phyloP scores from a whole-genome alignment of 2,797 vertebrate genomes.

The Cyclura pinguis region DNA sequence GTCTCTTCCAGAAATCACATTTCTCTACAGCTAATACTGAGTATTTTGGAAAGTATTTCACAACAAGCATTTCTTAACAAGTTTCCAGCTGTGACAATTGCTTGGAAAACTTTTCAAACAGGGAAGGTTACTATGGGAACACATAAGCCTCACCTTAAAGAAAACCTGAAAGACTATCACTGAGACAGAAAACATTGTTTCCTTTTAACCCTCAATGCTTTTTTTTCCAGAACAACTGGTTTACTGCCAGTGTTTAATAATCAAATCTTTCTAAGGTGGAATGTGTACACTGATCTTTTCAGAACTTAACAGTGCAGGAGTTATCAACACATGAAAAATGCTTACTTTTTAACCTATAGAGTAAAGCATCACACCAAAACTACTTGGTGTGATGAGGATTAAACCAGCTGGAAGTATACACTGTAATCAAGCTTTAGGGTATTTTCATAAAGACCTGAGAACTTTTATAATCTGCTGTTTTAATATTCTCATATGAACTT shows the following conservation, averaged over 20 bases:
- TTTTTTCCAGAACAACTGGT: no score
- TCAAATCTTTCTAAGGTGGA: neutral
- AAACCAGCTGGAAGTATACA: neutral
- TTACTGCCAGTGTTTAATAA: neutral
- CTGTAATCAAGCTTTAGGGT: neutral
- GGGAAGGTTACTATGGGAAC: slow-evolving; percentile 17
- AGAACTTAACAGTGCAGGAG: neutral
- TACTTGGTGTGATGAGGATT: neutral
- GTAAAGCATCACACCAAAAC: neutral
- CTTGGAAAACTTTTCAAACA: slow-evolving; percentile 19
- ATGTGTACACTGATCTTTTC: neutral
- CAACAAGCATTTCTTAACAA: slow-evolving; percentile 16
- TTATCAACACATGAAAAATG: neutral
- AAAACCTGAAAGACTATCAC: neutral
- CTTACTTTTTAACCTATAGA: neutral
- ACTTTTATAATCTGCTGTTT: neutral
- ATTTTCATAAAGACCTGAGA: neutral
- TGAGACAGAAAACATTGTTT: neutral
- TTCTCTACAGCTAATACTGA: neutral
- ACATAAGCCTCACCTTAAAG: neutral
- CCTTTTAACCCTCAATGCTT: neutral
- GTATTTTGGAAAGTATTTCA: neutral
- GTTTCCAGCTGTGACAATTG: slow-evolving; percentile 19
- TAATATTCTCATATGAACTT: neutral
- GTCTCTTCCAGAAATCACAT: neutral